Conservation (phyloP, 2,797 vertebrate species). For the Acridotheres tristis region DNA sequence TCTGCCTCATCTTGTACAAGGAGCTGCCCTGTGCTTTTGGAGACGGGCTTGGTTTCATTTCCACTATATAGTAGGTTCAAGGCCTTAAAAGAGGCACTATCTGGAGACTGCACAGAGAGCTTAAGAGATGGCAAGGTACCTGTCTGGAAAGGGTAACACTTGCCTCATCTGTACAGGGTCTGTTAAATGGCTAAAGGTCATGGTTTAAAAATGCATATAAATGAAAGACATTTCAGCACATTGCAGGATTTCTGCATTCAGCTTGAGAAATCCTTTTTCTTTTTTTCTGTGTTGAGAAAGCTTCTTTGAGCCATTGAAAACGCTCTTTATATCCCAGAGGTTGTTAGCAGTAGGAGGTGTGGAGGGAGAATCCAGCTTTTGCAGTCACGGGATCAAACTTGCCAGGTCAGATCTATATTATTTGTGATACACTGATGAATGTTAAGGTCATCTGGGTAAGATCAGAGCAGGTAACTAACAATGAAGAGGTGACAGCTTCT, state of each 20-base stretch:
- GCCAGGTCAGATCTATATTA: neutral
- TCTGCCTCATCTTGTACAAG: neutral
- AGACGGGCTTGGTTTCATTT: neutral
- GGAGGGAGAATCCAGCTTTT: conserved; percentile 18
- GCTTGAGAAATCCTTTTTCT: neutral
- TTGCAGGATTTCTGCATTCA: neutral
- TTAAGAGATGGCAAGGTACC: neutral
- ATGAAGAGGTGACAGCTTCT: neutral
- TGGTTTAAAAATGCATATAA: neutral
- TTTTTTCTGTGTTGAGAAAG: neutral
- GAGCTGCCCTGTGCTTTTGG: neutral
- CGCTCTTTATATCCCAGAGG: neutral
- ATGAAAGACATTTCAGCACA: neutral
- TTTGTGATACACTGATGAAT: neutral
- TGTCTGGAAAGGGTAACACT: neutral
- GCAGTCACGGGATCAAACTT: neutral
- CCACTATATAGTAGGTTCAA: neutral
- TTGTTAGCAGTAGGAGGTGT: neutral
- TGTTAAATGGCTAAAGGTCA: neutral
- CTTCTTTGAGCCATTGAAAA: conserved; percentile 12
- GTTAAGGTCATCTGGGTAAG: neutral
- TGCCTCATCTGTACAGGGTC: neutral
- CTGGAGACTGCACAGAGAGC: neutral
- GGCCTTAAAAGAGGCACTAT: neutral
- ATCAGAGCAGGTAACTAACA: conserved; percentile 1